phyloP scores from a whole-genome alignment of 2,888 invertebrate genomes.

The Hipparchia semele region DNA sequence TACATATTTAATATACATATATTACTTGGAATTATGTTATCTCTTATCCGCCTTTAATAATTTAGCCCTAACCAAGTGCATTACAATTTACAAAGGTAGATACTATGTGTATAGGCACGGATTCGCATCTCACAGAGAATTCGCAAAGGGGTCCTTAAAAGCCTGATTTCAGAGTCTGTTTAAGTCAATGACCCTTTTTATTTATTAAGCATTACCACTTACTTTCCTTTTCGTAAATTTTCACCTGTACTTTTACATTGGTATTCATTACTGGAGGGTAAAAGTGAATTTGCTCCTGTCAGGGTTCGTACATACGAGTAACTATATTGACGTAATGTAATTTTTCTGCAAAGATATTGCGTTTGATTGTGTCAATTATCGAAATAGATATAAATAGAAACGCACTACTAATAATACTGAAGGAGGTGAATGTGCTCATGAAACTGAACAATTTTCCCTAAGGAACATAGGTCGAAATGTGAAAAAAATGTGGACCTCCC shows the following conservation, averaged over 20 bases:
- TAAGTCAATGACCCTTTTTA: conserved; percentile 10
- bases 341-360: neutral
- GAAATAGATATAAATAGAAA: too few species aligned
- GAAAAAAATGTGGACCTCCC: too few species aligned
- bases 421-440: too few species aligned
- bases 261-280: conserved; percentile 3
- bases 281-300: neutral
- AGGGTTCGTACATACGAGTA: neutral
- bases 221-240: neutral
- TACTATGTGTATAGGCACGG: neutral
- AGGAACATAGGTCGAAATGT: too few species aligned
- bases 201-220: conserved; percentile 4
- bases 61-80: neutral
- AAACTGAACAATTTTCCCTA: too few species aligned
- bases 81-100: neutral
- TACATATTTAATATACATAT: too few species aligned
- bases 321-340: neutral
- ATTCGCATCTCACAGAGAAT: conserved; percentile 11
- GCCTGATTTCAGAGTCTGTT: conserved; percentile 20
- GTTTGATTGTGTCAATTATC: neutral
- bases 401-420: too few species aligned
- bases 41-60: neutral
- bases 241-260: conserved; percentile 7
- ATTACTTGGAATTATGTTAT: neutral
- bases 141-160: conserved; percentile 14